These are phyloP conservation scores for Tupaia chinensis DNA, from an alignment of 2,113 vertebrate species.

Conservation along the genomic window DNA sequence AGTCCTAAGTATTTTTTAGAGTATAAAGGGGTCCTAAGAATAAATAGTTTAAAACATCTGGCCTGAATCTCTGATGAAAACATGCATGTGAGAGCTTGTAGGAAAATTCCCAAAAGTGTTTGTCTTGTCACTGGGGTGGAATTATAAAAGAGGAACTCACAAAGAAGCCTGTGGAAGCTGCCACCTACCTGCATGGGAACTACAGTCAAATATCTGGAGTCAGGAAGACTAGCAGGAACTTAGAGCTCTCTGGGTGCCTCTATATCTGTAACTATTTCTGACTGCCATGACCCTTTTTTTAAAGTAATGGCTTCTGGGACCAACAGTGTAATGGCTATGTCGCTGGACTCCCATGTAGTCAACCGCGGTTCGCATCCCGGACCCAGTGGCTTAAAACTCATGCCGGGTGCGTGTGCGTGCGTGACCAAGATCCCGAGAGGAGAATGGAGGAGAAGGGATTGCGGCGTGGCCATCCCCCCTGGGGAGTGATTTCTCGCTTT, in stretches of 20 bases:
- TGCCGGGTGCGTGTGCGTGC: too few relatives aligned
- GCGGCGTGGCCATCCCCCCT: too few relatives aligned
- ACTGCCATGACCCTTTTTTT: neutral
- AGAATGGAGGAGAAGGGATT: too few relatives aligned
- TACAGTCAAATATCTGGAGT: neutral
- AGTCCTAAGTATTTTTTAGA: too few relatives aligned
- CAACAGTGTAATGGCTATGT: too few relatives aligned
- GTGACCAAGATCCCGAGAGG: too few relatives aligned
- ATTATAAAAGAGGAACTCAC: neutral
- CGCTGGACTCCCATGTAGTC: too few relatives aligned
- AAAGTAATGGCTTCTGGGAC: neutral
- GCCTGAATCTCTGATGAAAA: neutral
- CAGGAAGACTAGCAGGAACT: neutral
- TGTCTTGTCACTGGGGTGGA: neutral
- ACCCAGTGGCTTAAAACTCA: too few relatives aligned
- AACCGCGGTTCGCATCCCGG: too few relatives aligned
- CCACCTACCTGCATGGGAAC: neutral
- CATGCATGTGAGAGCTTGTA: neutral
- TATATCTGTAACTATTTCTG: neutral
- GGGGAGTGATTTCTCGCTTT: too few relatives aligned
- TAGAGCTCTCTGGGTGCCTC: neutral
- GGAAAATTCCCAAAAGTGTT: neutral
- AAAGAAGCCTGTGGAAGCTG: neutral
- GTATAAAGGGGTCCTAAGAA: too few relatives aligned
- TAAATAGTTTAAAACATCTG: neutral